Evolutionary conservation across 2,888 invertebrate genomes (phyloP).

Genomic region (Apoderus coryli): DNA sequence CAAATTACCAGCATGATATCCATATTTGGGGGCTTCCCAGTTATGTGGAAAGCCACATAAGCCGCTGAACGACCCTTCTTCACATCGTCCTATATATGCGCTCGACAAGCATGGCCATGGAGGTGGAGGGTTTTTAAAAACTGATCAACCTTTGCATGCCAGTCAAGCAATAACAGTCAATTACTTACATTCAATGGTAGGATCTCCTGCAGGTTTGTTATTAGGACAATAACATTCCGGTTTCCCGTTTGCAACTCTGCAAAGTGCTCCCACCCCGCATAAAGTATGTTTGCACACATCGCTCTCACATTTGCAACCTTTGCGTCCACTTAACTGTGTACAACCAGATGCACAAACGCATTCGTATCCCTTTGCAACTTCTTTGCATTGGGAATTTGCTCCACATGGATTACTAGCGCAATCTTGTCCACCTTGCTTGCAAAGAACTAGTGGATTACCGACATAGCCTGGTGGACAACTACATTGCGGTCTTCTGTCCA

Average conservation of each 20-base stretch:
- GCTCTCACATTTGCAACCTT: conserved; percentile 64
- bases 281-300: conserved; percentile 65
- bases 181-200: conserved; percentile 70
- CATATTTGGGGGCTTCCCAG: too few relatives aligned
- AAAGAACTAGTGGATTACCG: conserved; percentile 55
- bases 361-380: conserved; percentile 45
- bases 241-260: conserved; percentile 49
- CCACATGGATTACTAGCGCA: conserved; percentile 77
- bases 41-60: too few relatives aligned
- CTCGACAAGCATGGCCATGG: too few relatives aligned
- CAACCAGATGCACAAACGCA: conserved; percentile 71
- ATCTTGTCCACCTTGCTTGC: conserved; percentile 51
- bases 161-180: conserved; percentile 4
- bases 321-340: conserved; percentile 60
- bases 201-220: conserved; percentile 70
- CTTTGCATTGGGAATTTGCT: conserved; percentile 64
- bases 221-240: conserved; percentile 76
- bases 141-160: too few relatives aligned
- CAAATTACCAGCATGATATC: too few relatives aligned
- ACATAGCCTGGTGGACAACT: conserved; percentile 60
- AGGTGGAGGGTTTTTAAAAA: too few relatives aligned
- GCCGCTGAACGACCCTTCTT: too few relatives aligned
- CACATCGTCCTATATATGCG: too few relatives aligned
- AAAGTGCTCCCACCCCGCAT: conserved; percentile 73
- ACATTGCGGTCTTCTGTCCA: conserved; percentile 61